phyloP scores from a whole-genome alignment of 1,140 invertebrate genomes.

The Drosophila fuyamai region DNA sequence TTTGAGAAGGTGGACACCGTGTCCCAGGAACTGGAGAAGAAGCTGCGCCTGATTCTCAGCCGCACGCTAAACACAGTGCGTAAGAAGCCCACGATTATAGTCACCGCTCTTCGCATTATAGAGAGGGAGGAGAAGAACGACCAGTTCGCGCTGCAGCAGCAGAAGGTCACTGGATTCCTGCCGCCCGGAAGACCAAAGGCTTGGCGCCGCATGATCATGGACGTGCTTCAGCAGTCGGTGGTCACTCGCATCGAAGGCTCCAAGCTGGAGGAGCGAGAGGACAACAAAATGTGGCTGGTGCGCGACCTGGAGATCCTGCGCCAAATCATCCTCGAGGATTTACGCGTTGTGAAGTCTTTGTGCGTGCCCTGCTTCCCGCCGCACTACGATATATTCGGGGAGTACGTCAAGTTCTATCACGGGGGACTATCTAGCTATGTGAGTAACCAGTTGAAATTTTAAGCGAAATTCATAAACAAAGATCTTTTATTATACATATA shows the following conservation, averaged over 20 bases:
- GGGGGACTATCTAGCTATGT: conserved; percentile 93
- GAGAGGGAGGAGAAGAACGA: conserved; percentile 98
- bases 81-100: conserved; percentile 97
- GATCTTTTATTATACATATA: no score
- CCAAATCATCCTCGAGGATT: conserved; percentile 95
- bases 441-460: conserved; percentile 77
- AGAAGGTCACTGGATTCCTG: conserved; percentile 94
- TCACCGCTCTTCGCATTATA: conserved; percentile 97
- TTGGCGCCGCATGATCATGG: conserved; percentile 95
- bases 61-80: conserved; percentile 96
- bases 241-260: conserved; percentile 94
- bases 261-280: conserved; percentile 94
- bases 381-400: conserved; percentile 96
- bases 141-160: conserved; percentile 91
- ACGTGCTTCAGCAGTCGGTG: conserved; percentile 94
- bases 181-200: conserved; percentile 96
- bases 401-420: conserved; percentile 98
- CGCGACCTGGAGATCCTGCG: conserved; percentile 91
- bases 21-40: conserved; percentile 95
- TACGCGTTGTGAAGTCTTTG: conserved; percentile 95
- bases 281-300: conserved; percentile 98
- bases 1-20: conserved; percentile 97
- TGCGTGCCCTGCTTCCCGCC: conserved; percentile 98
- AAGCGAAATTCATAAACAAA: neutral
- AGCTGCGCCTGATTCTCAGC: conserved; percentile 94